A percentile compares a stretch with the other conserved stretches of the same genome.
Evolutionary conservation across 2,888 invertebrate genomes (phyloP).

Genomic region (Venusia cambrica): DNA sequence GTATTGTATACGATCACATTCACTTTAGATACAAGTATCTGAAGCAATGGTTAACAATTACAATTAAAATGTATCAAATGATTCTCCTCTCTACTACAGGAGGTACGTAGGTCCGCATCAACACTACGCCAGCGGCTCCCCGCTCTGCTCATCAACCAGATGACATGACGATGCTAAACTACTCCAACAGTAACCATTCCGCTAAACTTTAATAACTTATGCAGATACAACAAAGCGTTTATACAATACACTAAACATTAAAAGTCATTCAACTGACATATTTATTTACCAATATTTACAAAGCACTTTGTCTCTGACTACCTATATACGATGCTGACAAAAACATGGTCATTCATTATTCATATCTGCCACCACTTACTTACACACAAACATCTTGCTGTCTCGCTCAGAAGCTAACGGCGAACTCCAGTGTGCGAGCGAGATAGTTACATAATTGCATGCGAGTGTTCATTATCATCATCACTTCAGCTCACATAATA

Average conservation of each 20-base stretch:
- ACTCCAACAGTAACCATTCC: slow-evolving; percentile 29
- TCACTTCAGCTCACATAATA: too few species aligned
- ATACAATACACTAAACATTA: slow-evolving; percentile 57
- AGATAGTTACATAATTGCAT: too few species aligned
- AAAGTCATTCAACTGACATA: slow-evolving; percentile 56
- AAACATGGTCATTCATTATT: too few species aligned
- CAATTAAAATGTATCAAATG: slow-evolving; percentile 11
- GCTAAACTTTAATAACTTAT: slow-evolving; percentile 36
- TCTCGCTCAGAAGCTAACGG: too few species aligned
- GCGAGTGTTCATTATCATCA: too few species aligned
- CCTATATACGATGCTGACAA: too few species aligned
- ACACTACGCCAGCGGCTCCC: slow-evolving; percentile 25
- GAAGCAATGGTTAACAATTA: slow-evolving; percentile 52
- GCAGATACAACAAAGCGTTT: slow-evolving; percentile 59
- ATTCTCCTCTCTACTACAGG: too few species aligned
- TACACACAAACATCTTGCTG: too few species aligned
- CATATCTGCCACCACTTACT: too few species aligned
- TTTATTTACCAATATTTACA: slow-evolving; percentile 33
- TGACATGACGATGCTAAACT: slow-evolving; percentile 24
- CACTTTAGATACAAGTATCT: slow-evolving; percentile 61
- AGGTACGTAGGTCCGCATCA: too few species aligned
- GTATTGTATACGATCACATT: slow-evolving; percentile 49
- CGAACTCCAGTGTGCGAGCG: too few species aligned
- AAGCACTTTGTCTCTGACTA: not conserved
- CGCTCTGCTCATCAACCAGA: slow-evolving; percentile 29